Percentiles rank a stretch among this genome's conserved stretches.
These are phyloP conservation scores for Protonemura montana DNA, from an alignment of 2,888 invertebrate species.

Conservation along the genomic window DNA sequence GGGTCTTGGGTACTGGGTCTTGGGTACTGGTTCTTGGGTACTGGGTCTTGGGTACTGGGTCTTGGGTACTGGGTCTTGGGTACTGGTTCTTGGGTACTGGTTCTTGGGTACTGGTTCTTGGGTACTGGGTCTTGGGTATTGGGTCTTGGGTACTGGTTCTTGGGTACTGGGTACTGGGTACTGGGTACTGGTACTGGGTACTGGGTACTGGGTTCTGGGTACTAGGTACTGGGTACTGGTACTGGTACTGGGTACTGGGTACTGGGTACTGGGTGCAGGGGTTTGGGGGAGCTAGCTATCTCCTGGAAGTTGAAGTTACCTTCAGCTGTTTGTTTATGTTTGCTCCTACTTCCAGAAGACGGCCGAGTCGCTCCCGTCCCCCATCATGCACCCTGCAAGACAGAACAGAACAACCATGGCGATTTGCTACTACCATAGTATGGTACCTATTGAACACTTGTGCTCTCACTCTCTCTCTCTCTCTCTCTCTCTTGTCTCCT, in stretches of 20 bases:
- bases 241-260: constrained; percentile 55
- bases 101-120: background rate
- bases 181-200: background rate
- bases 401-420: constrained; percentile 64
- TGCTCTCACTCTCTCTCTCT: no score
- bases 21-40: constrained; percentile 13
- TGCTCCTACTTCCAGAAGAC: constrained; percentile 70
- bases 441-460: no score
- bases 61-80: constrained; percentile 55
- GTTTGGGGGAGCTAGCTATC: constrained; percentile 63
- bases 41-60: constrained; percentile 58
- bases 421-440: constrained; percentile 45
- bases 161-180: constrained; percentile 47
- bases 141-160: constrained; percentile 57
- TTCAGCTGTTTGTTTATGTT: constrained; percentile 60
- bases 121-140: constrained; percentile 56
- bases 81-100: background rate
- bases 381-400: constrained; percentile 68
- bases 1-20: background rate
- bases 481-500: no score
- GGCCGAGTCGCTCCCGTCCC: constrained; percentile 65
- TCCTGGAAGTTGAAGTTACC: constrained; percentile 67
- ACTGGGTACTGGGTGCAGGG: constrained; percentile 58
- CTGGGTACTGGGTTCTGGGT: background rate
- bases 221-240: background rate